Evolutionary conservation across 2,888 invertebrate genomes (phyloP).

Genomic region (Tuta absoluta): DNA sequence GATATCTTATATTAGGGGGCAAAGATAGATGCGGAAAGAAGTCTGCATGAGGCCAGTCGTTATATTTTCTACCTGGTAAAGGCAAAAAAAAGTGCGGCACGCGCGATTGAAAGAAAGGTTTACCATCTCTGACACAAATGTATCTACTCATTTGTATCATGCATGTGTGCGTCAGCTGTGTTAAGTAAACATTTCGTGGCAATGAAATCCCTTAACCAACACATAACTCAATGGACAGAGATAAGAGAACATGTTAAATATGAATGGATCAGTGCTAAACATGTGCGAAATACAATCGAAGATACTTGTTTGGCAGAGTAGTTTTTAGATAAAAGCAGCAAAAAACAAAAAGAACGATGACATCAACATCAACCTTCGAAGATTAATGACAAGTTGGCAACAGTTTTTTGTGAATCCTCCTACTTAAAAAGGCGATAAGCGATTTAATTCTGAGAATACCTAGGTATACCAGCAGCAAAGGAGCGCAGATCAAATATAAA

Average conservation of each 20-base stretch:
- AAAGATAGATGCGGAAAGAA: too few relatives aligned
- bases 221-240: conserved; percentile 12
- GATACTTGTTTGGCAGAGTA: neutral
- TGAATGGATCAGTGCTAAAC: neutral
- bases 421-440: too few relatives aligned
- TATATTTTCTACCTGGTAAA: too few relatives aligned
- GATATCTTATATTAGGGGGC: too few relatives aligned
- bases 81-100: neutral
- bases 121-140: conserved; percentile 47
- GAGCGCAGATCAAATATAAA: conserved; percentile 3
- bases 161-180: conserved; percentile 55
- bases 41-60: too few relatives aligned
- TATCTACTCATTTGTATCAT: too few relatives aligned
- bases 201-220: conserved; percentile 21
- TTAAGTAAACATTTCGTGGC: conserved; percentile 49
- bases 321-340: neutral
- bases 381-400: neutral
- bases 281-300: neutral
- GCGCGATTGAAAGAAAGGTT: neutral
- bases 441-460: neutral
- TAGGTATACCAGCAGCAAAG: neutral
- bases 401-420: neutral
- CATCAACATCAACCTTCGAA: conserved; percentile 2
- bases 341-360: neutral
- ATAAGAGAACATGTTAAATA: conserved; percentile 5